Percentiles rank a stretch among this genome's conserved stretches.
Conservation (phyloP, 2,797 vertebrate species). For the Squalus acanthias region DNA sequence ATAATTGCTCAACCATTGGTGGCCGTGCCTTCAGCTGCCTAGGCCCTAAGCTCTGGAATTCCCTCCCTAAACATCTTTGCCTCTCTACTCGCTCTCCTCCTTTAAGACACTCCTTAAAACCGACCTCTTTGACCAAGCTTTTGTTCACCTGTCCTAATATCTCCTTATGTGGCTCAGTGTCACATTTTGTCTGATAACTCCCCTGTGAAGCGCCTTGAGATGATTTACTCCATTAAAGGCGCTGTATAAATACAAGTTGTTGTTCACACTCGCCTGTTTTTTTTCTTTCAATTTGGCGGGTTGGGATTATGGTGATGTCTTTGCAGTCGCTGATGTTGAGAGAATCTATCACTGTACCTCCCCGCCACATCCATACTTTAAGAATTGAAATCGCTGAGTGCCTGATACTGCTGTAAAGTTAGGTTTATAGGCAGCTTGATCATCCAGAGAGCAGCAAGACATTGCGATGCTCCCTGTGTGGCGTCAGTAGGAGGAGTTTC, state of each 20-base stretch:
- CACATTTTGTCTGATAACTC: not conserved
- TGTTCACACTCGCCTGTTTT: not conserved
- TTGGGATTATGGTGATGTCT: not conserved
- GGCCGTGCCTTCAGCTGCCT: not conserved
- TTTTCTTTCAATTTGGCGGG: too few species aligned
- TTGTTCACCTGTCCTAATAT: not conserved
- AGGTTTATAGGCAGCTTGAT: not conserved
- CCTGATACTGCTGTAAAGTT: not conserved
- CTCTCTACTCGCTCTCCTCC: not conserved
- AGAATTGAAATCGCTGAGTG: not conserved
- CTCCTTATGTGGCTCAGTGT: not conserved
- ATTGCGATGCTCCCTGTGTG: not conserved
- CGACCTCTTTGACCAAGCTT: too few species aligned
- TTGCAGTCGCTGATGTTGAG: not conserved
- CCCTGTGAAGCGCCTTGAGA: not conserved
- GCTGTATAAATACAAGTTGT: not conserved
- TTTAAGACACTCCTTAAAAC: not conserved
- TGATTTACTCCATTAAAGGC: not conserved
- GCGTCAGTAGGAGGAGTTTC: not conserved
- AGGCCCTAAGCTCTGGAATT: not conserved
- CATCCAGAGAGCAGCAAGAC: not conserved
- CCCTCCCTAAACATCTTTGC: not conserved
- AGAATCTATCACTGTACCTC: too few species aligned
- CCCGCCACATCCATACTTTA: not conserved
- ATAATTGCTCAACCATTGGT: not conserved